Conservation (phyloP, 1,140 invertebrate species). For the Vanessa atalanta region DNA sequence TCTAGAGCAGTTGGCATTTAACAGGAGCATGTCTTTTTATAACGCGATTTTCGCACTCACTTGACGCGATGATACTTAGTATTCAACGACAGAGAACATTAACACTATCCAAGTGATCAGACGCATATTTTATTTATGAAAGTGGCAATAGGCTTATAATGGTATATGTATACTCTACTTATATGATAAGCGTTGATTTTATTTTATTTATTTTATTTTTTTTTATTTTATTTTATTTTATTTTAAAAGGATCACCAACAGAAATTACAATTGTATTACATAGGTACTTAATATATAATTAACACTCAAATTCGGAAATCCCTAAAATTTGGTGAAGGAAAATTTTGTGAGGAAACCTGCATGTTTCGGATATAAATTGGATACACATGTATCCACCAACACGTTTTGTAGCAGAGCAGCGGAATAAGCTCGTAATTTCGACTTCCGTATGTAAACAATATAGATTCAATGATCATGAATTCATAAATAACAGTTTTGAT, state of each 20-base stretch:
- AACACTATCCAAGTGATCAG: background rate
- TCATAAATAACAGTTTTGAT: conserved; percentile 21
- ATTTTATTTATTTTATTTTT: too few relatives aligned
- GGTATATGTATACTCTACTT: background rate
- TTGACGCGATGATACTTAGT: background rate
- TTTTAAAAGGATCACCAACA: too few relatives aligned
- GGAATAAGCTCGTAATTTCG: background rate
- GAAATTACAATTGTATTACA: too few relatives aligned
- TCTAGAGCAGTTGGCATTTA: background rate
- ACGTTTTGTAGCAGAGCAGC: too few relatives aligned
- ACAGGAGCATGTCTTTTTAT: conserved; percentile 2
- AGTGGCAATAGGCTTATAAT: background rate
- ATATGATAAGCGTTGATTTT: background rate
- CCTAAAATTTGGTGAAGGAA: too few relatives aligned
- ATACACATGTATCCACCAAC: too few relatives aligned
- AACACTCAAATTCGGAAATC: too few relatives aligned
- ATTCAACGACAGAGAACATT: background rate
- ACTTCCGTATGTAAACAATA: background rate
- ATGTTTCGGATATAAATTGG: too few relatives aligned
- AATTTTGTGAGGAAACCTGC: too few relatives aligned
- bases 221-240: too few relatives aligned
- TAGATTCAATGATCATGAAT: background rate
- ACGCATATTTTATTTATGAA: conserved; percentile 6
- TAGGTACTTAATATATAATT: too few relatives aligned
- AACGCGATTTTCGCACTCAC: conserved; percentile 3